phyloP scores from a whole-genome alignment of 2,797 vertebrate species.

The Tympanoctomys barrerae region DNA sequence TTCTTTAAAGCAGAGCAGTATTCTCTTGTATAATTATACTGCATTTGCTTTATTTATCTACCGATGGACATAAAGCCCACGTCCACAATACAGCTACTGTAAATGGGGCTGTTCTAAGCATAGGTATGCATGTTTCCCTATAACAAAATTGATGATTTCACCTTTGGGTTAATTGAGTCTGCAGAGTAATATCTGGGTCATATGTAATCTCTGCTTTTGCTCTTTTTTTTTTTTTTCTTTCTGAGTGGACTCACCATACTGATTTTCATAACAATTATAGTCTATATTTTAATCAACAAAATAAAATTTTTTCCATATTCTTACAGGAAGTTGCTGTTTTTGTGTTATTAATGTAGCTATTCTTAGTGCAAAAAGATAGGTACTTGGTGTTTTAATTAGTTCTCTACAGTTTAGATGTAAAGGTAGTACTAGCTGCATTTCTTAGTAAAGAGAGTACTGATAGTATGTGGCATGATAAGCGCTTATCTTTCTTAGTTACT shows the following conservation, averaged over 20 bases:
- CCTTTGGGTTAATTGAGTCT: background rate
- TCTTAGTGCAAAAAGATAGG: background rate
- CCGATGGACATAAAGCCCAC: background rate
- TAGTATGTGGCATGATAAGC: background rate
- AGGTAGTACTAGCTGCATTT: background rate
- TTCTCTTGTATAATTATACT: background rate
- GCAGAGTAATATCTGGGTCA: background rate
- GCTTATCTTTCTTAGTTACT: background rate
- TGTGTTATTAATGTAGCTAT: background rate
- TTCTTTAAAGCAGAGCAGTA: background rate
- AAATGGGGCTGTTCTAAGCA: background rate
- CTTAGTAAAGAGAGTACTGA: background rate
- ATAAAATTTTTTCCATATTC: background rate
- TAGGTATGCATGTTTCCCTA: background rate
- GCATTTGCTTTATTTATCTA: background rate
- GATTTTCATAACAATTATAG: background rate
- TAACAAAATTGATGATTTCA: background rate
- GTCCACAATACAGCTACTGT: background rate
- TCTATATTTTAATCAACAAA: background rate
- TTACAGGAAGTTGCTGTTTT: background rate
- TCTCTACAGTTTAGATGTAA: background rate
- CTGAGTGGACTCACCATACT: background rate
- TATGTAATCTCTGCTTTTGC: background rate
- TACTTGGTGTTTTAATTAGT: background rate
- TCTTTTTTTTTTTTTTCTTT: background rate